These are phyloP conservation scores for Drosophila formosana DNA, from an alignment of 2,888 invertebrate species.

Conservation along the genomic window DNA sequence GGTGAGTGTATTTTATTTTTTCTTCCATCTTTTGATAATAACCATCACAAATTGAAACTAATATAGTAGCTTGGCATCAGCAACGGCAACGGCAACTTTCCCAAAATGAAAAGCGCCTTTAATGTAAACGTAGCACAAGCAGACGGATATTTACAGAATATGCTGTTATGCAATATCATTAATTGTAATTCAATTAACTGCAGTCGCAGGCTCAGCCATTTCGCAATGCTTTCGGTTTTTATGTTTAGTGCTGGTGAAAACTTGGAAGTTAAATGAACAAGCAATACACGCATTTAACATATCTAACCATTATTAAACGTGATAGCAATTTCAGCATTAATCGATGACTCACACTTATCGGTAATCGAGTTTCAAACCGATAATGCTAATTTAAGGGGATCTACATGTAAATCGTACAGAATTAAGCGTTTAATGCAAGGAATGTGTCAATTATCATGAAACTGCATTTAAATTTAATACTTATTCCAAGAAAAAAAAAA, in stretches of 20 bases:
- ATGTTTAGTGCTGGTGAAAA: conserved; percentile 2
- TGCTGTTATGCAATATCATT: conserved; percentile 61
- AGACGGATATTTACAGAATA: conserved; percentile 49
- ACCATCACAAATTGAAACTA: conserved; percentile 71
- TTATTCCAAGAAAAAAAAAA: no score
- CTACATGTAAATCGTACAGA: no score
- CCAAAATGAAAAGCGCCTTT: conserved; percentile 72
- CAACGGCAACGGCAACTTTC: conserved; percentile 64
- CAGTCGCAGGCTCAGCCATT: conserved; percentile 53
- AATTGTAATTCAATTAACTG: conserved; percentile 68
- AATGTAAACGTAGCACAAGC: conserved; percentile 10
- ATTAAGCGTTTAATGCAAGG: no score
- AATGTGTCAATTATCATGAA: no score
- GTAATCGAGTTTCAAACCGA: no score
- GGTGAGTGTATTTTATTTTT: conserved; percentile 39
- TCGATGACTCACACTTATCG: neutral
- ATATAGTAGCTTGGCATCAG: conserved; percentile 47
- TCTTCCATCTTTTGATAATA: conserved; percentile 72
- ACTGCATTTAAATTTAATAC: no score
- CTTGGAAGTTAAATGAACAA: neutral
- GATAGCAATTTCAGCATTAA: neutral
- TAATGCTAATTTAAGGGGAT: no score
- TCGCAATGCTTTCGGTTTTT: conserved; percentile 75
- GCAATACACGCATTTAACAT: neutral
- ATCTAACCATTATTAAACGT: neutral